Evolutionary conservation across 1,140 invertebrate genomes (phyloP), one percentile per base, ranked within the genome.

Genomic region (Zaprionus camerounensis): DNA sequence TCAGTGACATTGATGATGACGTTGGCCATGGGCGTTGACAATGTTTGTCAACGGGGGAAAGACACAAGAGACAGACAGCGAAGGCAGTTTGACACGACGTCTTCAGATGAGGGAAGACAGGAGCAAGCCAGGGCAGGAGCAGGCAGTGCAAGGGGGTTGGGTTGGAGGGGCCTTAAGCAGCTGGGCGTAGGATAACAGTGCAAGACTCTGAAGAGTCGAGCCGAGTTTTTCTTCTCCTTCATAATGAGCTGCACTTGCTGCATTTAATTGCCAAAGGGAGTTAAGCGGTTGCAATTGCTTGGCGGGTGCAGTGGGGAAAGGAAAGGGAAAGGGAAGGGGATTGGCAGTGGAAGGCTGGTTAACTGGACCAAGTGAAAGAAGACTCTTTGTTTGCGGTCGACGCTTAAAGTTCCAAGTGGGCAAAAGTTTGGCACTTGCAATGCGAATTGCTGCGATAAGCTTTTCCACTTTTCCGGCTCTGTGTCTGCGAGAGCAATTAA

Each of bases 1-100:
- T 62, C 74, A 65, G 49, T 83, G 84, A 87, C 84, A 87, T 87
- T 88, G 84, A 87, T 87, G 84, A 78, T 81, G 84, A 84, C 84
- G 84, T 87, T 80, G 74, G 78, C 80, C 84, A 78, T 62, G 84
- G 81, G 81, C 78, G 84, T 71, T 88, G 84, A 87, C 84, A 88
- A 87, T 78, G 84, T 88, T 88, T 88, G 84, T 87, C 84, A 88
- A 71, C 71, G 71, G 51, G 49, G 26, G 26, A 61, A 59, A 55
- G 76, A 53, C 75, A 67, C 26, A 46, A 49, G 31, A 34, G 31
- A 34, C 53, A 65, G 28, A 17, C 57, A 38, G 57, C 1, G 9
- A 38, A 24, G 38, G 13, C 62, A 66, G 62, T 75, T 83, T 73
- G 80, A 83, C 70, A 78, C n/a, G 78, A 44, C 31, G 73, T 82